Conservation (phyloP, 2,888 invertebrate species). For the Sarcophaga variegata region DNA sequence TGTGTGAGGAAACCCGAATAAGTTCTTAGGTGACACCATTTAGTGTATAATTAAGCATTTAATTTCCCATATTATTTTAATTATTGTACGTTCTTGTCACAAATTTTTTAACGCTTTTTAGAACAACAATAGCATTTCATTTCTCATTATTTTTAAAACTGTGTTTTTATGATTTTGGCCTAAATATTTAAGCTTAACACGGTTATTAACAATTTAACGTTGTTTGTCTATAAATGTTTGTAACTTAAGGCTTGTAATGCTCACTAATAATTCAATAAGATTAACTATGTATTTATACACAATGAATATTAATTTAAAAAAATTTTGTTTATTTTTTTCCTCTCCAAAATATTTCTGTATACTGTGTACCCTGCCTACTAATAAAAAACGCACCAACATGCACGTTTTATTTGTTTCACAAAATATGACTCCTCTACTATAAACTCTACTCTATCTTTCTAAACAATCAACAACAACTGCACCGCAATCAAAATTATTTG, state of each 20-base stretch:
- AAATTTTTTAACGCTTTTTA: too few relatives aligned
- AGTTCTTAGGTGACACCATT: too few relatives aligned
- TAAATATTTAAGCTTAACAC: neutral
- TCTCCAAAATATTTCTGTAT: neutral
- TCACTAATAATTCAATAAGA: neutral
- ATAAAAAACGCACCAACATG: conserved; percentile 40
- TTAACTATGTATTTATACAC: neutral
- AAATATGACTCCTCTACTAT: conserved; percentile 5
- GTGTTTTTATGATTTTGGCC: conserved; percentile 7
- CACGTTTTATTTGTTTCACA: conserved; percentile 58
- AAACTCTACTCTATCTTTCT: conserved; percentile 49
- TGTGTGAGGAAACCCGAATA: too few relatives aligned
- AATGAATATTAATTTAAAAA: conserved; percentile 17
- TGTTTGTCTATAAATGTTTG: conserved; percentile 16
- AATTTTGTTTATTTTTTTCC: conserved; percentile 18
- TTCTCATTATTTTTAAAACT: conserved; percentile 24
- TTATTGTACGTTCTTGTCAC: too few relatives aligned
- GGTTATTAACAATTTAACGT: neutral
- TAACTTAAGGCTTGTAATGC: neutral
- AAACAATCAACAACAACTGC: conserved; percentile 66
- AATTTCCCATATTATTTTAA: too few relatives aligned
- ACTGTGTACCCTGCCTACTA: conserved; percentile 27
- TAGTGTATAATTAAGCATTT: too few relatives aligned
- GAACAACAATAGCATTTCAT: too few relatives aligned
- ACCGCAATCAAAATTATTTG: conserved; percentile 64